Evolutionary conservation across 2,797 vertebrate genomes (phyloP).

Genomic region (Sphenodon punctatus): DNA sequence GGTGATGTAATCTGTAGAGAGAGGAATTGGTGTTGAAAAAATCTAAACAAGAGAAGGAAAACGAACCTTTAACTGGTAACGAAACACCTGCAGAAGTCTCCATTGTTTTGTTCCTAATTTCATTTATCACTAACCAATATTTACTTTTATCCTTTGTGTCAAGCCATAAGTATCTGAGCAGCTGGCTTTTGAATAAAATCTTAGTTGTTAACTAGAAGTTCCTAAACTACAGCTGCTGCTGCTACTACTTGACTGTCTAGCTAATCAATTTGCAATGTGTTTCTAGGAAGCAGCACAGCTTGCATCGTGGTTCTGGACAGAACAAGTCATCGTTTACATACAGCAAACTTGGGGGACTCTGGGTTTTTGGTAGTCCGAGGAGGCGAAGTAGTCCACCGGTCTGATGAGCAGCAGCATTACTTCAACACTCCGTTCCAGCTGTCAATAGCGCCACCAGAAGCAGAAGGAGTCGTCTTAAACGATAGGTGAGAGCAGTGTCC

Average conservation of each 20-base stretch:
- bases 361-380: slow-evolving; percentile 95
- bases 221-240: background rate
- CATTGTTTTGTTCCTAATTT: background rate
- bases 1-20: too few relatives aligned
- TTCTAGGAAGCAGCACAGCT: slow-evolving; percentile 94
- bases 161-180: background rate
- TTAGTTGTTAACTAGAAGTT: background rate
- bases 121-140: background rate
- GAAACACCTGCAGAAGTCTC: background rate
- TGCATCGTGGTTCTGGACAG: slow-evolving; percentile 96
- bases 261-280: background rate
- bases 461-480: slow-evolving; percentile 91
- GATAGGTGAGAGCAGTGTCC: slow-evolving; percentile 94
- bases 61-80: background rate
- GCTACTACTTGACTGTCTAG: background rate
- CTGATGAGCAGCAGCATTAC: slow-evolving; percentile 98
- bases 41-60: slow-evolving; percentile 9
- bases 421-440: slow-evolving; percentile 99
- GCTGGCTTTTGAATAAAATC: accelerated
- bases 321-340: slow-evolving; percentile 92
- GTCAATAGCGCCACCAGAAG: slow-evolving; percentile 93
- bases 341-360: slow-evolving; percentile 95
- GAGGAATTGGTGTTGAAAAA: too few relatives aligned
- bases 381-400: slow-evolving; percentile 96
- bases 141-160: background rate